Percentiles rank a stretch among this genome's conserved stretches.
These are phyloP conservation scores for Gadus chalcogrammus DNA, from an alignment of 2,113 vertebrate species.

Conservation along the genomic window DNA sequence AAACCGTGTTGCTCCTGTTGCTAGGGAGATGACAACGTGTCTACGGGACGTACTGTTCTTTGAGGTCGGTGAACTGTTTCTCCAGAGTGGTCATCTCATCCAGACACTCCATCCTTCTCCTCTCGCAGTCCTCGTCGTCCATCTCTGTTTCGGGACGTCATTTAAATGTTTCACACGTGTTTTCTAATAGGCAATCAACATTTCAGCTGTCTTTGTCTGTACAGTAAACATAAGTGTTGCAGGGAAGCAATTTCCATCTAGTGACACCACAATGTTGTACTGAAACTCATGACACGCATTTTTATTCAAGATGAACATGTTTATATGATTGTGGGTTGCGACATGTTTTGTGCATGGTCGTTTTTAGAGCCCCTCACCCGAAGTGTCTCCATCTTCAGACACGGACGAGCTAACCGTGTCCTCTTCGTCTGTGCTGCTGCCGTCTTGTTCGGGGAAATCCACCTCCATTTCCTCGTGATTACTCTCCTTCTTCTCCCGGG, in stretches of 20 bases:
- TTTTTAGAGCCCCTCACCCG: conserved; percentile 69
- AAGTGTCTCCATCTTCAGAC: conserved; percentile 95
- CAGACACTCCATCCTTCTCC: conserved; percentile 96
- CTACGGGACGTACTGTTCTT: conserved; percentile 89
- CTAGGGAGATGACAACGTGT: neutral
- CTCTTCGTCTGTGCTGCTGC: conserved; percentile 92
- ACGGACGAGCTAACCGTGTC: conserved; percentile 96
- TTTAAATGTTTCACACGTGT: neutral
- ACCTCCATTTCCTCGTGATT: conserved; percentile 98
- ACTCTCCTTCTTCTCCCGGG: conserved; percentile 92
- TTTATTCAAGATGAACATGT: too few relatives aligned
- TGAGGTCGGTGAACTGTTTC: conserved; percentile 98
- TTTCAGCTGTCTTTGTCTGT: too few relatives aligned
- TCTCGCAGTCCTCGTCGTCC: conserved; percentile 98
- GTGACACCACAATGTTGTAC: too few relatives aligned
- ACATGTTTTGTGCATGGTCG: too few relatives aligned
- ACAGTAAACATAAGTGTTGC: too few relatives aligned
- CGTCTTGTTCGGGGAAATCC: conserved; percentile 93
- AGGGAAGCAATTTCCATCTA: too few relatives aligned
- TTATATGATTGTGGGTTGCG: too few relatives aligned
- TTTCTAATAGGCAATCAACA: too few relatives aligned
- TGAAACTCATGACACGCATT: too few relatives aligned
- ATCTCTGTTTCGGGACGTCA: conserved; percentile 78
- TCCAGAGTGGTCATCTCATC: conserved; percentile 99
- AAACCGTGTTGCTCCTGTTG: too few relatives aligned